Evolutionary conservation across 92 coral and sea anemone genomes (phyloP).

Genomic region (Siderastrea siderea): DNA sequence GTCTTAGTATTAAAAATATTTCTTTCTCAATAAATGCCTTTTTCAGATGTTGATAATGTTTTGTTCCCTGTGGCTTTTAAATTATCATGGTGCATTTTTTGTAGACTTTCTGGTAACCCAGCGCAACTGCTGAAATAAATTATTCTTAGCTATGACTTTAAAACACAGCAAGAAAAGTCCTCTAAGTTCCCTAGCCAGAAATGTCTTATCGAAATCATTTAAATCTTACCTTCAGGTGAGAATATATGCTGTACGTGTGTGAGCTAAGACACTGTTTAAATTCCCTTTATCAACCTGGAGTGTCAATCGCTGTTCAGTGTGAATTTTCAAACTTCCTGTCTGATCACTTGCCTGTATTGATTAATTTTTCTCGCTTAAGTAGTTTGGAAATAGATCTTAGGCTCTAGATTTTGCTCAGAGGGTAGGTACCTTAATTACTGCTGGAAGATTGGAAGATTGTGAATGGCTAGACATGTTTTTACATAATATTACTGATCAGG

Average conservation of each 20-base stretch:
- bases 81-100: conserved; percentile 1
- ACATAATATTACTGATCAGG: neutral
- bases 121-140: neutral
- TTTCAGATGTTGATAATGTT: neutral
- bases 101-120: conserved; percentile 10
- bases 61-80: too few relatives aligned
- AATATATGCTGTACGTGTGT: neutral
- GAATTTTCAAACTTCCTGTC: neutral
- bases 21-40: too few relatives aligned
- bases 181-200: conserved; percentile 33
- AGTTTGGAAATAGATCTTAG: neutral
- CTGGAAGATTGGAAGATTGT: neutral
- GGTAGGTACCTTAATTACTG: neutral
- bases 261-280: neutral
- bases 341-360: neutral
- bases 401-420: neutral
- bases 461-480: neutral
- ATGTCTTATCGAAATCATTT: conserved; percentile 56
- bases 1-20: neutral
- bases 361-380: neutral
- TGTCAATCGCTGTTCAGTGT: neutral
- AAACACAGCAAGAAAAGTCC: neutral
- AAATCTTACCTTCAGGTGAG: conserved; percentile 62
- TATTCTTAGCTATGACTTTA: conserved; percentile 11
- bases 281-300: too few relatives aligned